Evolutionary conservation across 2,797 vertebrate species (phyloP).

Genomic region (Megalops cyprinoides): DNA sequence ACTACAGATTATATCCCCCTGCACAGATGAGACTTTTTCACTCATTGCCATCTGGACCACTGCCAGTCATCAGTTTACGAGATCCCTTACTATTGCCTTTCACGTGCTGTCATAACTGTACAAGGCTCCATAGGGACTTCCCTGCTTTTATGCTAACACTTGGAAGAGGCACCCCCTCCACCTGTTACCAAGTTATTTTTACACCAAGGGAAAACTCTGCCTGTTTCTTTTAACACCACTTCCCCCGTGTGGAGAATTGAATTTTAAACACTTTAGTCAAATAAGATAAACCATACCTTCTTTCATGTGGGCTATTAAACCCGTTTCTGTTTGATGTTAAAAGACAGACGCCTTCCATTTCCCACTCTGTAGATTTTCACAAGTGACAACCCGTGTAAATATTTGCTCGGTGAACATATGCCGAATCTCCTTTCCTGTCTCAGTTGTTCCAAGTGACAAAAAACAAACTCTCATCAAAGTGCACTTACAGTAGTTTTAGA

Average conservation of each 20-base stretch:
- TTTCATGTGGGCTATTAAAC: background rate
- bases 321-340: constrained; percentile 25
- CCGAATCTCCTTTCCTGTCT: constrained; percentile 4
- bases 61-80: background rate
- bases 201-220: background rate
- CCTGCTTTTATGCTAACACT: background rate
- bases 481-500: background rate
- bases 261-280: constrained; percentile 19
- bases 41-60: too few relatives aligned
- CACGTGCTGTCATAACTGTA: too few relatives aligned
- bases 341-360: background rate
- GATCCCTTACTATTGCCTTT: too few relatives aligned
- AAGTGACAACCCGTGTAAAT: constrained; percentile 28
- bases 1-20: background rate
- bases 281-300: constrained; percentile 18
- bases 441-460: background rate
- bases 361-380: constrained; percentile 28
- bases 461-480: background rate
- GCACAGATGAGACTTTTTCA: background rate
- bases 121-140: too few relatives aligned
- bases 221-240: background rate
- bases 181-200: background rate
- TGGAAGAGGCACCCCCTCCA: background rate
- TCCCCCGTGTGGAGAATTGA: background rate
- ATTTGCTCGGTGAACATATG: background rate